These are phyloP conservation scores for Altica lythri DNA, from an alignment of 2,888 invertebrate genomes.

Conservation along the genomic window DNA sequence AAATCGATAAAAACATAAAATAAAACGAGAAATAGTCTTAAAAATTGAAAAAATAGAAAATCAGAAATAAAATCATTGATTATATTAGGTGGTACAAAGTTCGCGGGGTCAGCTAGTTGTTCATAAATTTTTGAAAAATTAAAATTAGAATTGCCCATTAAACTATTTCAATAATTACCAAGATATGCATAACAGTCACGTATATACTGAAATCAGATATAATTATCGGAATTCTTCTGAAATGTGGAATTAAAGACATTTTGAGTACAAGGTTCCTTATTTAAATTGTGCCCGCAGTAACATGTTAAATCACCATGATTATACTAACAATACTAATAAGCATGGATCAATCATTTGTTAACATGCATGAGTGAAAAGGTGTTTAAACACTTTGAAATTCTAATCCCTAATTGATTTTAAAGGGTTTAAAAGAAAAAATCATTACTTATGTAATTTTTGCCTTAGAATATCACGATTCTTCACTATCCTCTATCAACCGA, in stretches of 20 bases:
- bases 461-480: not conserved
- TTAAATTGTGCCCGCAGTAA: conserved; percentile 26
- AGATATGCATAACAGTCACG: conserved; percentile 6
- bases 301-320: conserved; percentile 22
- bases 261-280: conserved; percentile 29
- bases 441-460: conserved; percentile 8
- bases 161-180: not conserved
- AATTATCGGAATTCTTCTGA: conserved; percentile 23
- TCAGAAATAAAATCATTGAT: no score
- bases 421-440: not conserved
- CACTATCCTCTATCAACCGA: no score
- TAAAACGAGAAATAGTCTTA: no score
- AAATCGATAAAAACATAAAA: no score
- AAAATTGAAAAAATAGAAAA: no score
- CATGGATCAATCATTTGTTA: conserved; percentile 22
- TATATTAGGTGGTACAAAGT: no score
- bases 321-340: conserved; percentile 22
- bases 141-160: no score
- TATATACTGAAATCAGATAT: conserved; percentile 8
- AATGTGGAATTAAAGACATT: conserved; percentile 27
- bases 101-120: no score
- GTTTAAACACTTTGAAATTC: conserved; percentile 9
- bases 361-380: conserved; percentile 21
- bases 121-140: no score
- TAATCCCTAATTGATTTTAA: conserved; percentile 2